phyloP scores from a whole-genome alignment of 2,888 invertebrate genomes.

The Drosophila seclusa region DNA sequence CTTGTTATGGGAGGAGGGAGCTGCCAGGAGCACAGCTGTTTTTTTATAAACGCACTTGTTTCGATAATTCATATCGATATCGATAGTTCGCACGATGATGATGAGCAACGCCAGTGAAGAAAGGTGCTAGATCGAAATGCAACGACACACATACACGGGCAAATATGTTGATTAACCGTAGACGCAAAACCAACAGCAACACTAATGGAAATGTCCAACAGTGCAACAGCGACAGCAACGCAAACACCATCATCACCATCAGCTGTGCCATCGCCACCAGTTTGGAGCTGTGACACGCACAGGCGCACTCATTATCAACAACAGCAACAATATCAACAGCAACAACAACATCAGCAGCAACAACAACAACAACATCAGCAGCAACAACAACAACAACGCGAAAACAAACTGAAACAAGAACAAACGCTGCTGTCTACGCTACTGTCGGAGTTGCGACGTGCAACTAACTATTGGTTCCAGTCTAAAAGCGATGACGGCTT shows the following conservation, averaged over 20 bases:
- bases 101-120: constrained; percentile 21
- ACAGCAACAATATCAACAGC: constrained; percentile 22
- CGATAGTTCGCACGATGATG: constrained; percentile 6
- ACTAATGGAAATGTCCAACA: constrained; percentile 31
- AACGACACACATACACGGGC: constrained; percentile 17
- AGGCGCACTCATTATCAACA: constrained; percentile 42
- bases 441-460: constrained; percentile 48
- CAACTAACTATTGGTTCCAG: constrained; percentile 69
- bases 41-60: constrained; percentile 10
- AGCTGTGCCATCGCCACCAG: constrained; percentile 35
- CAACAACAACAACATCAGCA: constrained; percentile 22
- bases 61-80: constrained; percentile 12
- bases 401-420: constrained; percentile 35
- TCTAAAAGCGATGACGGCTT: constrained; percentile 50
- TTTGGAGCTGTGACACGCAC: constrained; percentile 47
- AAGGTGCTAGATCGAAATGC: constrained; percentile 37
- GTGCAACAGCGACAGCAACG: constrained; percentile 6
- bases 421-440: constrained; percentile 34
- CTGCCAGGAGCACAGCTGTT: constrained; percentile 18
- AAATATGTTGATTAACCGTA: constrained; percentile 30
- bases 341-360: constrained; percentile 33
- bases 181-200: constrained; percentile 11
- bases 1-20: not conserved
- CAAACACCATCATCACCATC: constrained; percentile 12
- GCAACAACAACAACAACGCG: constrained; percentile 27